phyloP scores from a whole-genome alignment of 2,113 vertebrate genomes.

The Nesospiza acunhae region DNA sequence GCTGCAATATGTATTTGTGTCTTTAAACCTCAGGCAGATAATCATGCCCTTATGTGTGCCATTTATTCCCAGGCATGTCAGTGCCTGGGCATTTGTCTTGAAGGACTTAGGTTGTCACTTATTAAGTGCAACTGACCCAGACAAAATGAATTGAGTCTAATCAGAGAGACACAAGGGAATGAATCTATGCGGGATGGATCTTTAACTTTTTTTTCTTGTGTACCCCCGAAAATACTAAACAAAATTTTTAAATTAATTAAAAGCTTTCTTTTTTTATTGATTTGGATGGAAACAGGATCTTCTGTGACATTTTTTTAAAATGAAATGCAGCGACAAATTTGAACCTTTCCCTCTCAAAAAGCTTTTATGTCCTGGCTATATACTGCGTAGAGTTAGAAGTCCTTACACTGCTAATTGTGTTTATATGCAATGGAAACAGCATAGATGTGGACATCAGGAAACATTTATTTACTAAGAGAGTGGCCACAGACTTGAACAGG shows the following conservation, averaged over 20 bases:
- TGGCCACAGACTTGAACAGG: neutral
- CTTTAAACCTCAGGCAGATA: neutral
- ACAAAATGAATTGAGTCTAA: neutral
- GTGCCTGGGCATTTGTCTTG: neutral
- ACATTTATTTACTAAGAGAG: neutral
- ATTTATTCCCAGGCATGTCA: neutral
- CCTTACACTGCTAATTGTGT: neutral
- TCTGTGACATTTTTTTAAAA: neutral
- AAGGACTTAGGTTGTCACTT: neutral
- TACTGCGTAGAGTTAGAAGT: neutral
- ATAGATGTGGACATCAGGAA: neutral
- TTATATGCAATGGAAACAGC: neutral
- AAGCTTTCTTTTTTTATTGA: neutral
- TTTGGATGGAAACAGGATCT: neutral
- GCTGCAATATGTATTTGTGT: neutral
- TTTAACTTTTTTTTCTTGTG: neutral
- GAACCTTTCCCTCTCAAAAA: neutral
- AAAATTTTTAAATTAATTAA: neutral
- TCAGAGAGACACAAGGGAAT: neutral
- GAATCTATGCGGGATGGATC: neutral
- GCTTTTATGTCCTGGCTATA: neutral
- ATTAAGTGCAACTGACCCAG: slow-evolving; percentile 7
- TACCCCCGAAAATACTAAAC: neutral
- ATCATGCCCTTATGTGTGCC: neutral
- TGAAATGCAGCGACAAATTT: neutral